Conservation (phyloP, 2,113 vertebrate species). For the Ochotona curzoniae region DNA sequence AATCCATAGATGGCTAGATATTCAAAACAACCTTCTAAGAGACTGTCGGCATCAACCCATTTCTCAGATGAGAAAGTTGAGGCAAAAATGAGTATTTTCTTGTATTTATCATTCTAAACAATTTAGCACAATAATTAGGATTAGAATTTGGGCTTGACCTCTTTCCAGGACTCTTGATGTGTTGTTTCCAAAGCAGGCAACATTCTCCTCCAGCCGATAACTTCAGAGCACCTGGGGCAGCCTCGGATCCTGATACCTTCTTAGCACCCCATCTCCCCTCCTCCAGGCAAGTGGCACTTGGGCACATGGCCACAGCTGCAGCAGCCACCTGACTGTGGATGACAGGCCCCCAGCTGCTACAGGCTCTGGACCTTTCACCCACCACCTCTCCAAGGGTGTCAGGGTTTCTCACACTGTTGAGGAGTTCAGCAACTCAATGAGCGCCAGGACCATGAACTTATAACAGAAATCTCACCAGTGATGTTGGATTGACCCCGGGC, state of each 20-base stretch:
- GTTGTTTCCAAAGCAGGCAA: too few species aligned
- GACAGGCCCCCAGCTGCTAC: background rate
- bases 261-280: too few species aligned
- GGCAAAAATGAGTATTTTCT: background rate
- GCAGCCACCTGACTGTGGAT: fast-evolving
- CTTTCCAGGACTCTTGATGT: background rate
- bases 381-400: background rate
- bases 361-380: background rate
- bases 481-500: too few species aligned
- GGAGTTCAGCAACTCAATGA: background rate
- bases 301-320: background rate
- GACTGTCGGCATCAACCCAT: background rate
- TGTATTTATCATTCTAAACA: background rate
- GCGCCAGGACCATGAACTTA: background rate
- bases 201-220: background rate
- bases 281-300: background rate
- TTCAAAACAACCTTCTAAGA: background rate
- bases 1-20: background rate
- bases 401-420: background rate
- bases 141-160: background rate
- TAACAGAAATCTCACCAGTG: background rate
- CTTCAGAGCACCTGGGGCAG: background rate
- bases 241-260: background rate
- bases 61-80: background rate
- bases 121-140: background rate